Evolutionary conservation across 2,113 vertebrate species (phyloP).

Genomic region (Cinclus cinclus): DNA sequence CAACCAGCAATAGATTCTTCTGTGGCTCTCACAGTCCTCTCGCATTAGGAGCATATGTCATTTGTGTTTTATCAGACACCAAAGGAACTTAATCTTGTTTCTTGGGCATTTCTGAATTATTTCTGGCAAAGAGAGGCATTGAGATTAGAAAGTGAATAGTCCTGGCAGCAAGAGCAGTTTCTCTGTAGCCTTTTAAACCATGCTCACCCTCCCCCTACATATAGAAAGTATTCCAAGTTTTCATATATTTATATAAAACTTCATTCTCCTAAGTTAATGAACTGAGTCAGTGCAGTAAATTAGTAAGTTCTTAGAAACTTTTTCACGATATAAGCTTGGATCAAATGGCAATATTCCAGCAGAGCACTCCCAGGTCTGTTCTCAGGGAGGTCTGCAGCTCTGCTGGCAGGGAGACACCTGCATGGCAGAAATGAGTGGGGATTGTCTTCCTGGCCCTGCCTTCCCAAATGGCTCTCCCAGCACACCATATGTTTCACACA

Average conservation of each 20-base stretch:
- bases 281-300: background rate
- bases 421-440: background rate
- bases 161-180: background rate
- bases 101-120: background rate
- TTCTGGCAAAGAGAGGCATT: background rate
- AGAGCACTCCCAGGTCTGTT: background rate
- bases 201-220: background rate
- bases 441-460: background rate
- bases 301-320: background rate
- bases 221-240: background rate
- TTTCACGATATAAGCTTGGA: background rate
- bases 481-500: background rate
- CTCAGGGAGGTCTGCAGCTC: background rate
- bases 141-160: background rate
- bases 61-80: background rate
- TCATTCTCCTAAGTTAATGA: background rate
- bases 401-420: background rate
- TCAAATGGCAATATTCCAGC: background rate
- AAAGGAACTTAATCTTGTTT: background rate
- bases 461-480: background rate
- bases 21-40: background rate
- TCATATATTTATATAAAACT: background rate
- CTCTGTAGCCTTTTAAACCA: background rate
- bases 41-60: background rate
- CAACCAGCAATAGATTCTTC: background rate